Conservation (phyloP, 2,113 vertebrate species). For the Astur gentilis region DNA sequence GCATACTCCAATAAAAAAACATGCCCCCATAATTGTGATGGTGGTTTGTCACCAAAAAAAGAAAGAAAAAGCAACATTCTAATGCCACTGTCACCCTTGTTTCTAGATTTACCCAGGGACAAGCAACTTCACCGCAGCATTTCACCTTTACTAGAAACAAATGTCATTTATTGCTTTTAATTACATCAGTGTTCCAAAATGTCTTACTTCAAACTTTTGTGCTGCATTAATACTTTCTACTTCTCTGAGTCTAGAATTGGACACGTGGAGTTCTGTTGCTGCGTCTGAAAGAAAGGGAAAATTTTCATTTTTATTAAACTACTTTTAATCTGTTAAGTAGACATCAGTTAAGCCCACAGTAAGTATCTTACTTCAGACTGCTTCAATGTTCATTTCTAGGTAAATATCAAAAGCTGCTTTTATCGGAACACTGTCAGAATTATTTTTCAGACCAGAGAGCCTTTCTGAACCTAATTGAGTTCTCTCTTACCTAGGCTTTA, state of each 20-base stretch:
- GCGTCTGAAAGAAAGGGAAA: conserved; percentile 73
- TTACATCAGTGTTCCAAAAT: background rate
- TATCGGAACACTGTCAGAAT: background rate
- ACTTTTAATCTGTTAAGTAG: background rate
- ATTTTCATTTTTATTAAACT: background rate
- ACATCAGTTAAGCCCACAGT: background rate
- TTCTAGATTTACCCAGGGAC: background rate
- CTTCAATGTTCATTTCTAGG: background rate
- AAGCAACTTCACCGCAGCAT: background rate
- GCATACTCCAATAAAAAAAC: background rate
- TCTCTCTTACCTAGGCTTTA: background rate
- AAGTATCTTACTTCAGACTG: background rate
- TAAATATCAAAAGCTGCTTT: background rate
- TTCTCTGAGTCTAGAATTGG: conserved; percentile 82
- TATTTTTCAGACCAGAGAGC: background rate
- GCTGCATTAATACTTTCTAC: conserved; percentile 79
- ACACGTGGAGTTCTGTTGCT: conserved; percentile 79
- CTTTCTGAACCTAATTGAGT: background rate
- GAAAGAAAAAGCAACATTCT: background rate
- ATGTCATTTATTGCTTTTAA: background rate
- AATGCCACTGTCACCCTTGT: background rate
- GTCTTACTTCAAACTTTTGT: conserved; percentile 88
- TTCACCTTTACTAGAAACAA: background rate
- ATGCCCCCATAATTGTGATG: background rate
- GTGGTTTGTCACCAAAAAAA: background rate